Evolutionary conservation across 2,888 invertebrate species (phyloP).

Genomic region (Portevinia maculata): DNA sequence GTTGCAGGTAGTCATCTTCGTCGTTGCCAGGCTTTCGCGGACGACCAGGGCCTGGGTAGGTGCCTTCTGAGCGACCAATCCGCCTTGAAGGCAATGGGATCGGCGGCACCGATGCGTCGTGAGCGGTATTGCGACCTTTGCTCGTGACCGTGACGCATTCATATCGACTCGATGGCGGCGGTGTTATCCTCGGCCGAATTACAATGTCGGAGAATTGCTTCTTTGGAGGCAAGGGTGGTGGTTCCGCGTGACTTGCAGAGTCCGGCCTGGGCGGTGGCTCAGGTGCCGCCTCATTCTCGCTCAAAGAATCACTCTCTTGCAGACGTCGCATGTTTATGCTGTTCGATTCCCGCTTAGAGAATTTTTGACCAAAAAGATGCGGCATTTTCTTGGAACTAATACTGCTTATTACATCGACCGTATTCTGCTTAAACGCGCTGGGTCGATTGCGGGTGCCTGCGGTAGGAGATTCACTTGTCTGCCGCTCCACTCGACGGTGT

Average conservation of each 20-base stretch:
- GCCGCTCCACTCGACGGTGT: conserved; percentile 75
- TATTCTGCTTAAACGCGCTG: conserved; percentile 81
- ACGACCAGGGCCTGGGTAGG: conserved; percentile 83
- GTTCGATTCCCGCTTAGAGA: conserved; percentile 82
- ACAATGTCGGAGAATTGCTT: conserved; percentile 85
- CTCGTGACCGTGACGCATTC: conserved; percentile 78
- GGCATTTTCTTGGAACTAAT: conserved; percentile 83
- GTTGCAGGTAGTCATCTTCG: conserved; percentile 89
- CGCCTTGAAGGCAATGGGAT: conserved; percentile 85
- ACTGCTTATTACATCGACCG: conserved; percentile 83
- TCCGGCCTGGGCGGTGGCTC: conserved; percentile 83
- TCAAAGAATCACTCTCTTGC: conserved; percentile 83
- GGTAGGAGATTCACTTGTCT: conserved; percentile 76
- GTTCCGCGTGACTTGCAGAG: conserved; percentile 84
- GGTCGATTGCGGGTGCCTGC: conserved; percentile 76
- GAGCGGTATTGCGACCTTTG: conserved; percentile 61
- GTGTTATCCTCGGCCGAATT: conserved; percentile 82
- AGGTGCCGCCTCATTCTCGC: conserved; percentile 82
- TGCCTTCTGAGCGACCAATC: conserved; percentile 83
- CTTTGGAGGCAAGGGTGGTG: conserved; percentile 89
- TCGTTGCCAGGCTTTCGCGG: conserved; percentile 84
- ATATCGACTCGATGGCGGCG: conserved; percentile 78
- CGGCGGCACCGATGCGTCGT: conserved; percentile 83
- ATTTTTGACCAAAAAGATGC: conserved; percentile 82
- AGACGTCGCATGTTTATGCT: conserved; percentile 83